phyloP scores from a whole-genome alignment of 2,888 invertebrate genomes.

The Tenthredo livida region DNA sequence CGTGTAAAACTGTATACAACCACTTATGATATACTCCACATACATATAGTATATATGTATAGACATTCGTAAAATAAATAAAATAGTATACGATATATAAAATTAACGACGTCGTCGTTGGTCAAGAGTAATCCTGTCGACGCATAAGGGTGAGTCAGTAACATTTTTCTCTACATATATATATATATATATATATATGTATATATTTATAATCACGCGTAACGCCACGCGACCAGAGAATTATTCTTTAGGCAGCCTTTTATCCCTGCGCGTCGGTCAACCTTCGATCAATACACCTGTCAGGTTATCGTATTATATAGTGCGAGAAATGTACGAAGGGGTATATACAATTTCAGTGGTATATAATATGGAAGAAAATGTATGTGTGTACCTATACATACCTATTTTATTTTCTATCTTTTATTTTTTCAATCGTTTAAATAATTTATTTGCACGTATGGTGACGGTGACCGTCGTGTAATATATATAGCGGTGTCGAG shows the following conservation, averaged over 20 bases:
- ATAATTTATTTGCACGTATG: neutral
- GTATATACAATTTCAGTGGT: no score
- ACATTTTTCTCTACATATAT: no score
- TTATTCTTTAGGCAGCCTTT: neutral
- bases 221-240: neutral
- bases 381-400: neutral
- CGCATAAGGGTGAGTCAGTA: conserved; percentile 69
- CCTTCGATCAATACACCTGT: neutral
- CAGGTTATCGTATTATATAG: neutral
- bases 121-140: conserved; percentile 74
- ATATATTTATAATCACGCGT: neutral
- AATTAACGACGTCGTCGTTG: conserved; percentile 62
- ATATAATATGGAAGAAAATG: neutral
- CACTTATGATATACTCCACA: neutral
- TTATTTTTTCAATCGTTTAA: no score
- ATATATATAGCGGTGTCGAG: no score
- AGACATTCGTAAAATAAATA: neutral
- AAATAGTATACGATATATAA: conserved; percentile 23
- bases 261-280: neutral
- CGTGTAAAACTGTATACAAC: neutral
- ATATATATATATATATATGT: no score
- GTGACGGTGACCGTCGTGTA: no score
- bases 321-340: neutral
- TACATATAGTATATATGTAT: neutral
- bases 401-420: neutral